phyloP scores from a whole-genome alignment of 1,140 invertebrate genomes.

The Popillia japonica region DNA sequence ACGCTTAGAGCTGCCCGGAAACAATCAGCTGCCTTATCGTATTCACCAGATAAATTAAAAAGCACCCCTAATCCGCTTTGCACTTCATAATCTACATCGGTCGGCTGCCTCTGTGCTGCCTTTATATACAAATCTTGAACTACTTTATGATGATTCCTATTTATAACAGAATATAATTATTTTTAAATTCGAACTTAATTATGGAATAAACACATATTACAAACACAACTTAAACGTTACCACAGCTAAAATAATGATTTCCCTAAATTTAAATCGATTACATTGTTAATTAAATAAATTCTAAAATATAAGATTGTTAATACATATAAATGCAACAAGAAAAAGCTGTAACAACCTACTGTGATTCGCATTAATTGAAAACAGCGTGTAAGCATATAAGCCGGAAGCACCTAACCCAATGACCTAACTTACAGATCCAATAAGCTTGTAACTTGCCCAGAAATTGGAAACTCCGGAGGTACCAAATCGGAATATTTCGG shows the following conservation, averaged over 20 bases:
- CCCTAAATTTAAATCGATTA: too few relatives aligned
- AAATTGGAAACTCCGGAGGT: slow-evolving; percentile 62
- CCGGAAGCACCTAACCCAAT: background rate
- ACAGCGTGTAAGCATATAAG: background rate
- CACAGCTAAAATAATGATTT: background rate
- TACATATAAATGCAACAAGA: background rate
- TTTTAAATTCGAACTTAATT: background rate
- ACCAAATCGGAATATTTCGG: slow-evolving; percentile 83
- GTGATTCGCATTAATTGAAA: background rate
- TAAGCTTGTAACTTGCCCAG: slow-evolving; percentile 60
- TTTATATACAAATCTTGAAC: slow-evolving; percentile 85
- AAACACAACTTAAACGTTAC: background rate
- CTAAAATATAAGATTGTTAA: too few relatives aligned
- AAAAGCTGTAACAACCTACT: background rate
- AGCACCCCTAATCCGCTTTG: slow-evolving; percentile 95
- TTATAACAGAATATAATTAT: slow-evolving; percentile 48
- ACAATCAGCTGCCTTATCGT: slow-evolving; percentile 96
- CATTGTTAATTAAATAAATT: too few relatives aligned
- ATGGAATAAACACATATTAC: background rate
- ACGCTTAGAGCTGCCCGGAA: slow-evolving; percentile 89
- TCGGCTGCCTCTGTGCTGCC: slow-evolving; percentile 83
- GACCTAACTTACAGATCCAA: slow-evolving; percentile 56
- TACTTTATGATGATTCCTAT: slow-evolving; percentile 69
- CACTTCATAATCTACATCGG: slow-evolving; percentile 89
- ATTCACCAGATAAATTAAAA: slow-evolving; percentile 94